Percentiles rank a stretch among this genome's conserved stretches.
These are phyloP conservation scores for Drosophila mayri DNA, from an alignment of 1,140 invertebrate genomes.

Conservation along the genomic window DNA sequence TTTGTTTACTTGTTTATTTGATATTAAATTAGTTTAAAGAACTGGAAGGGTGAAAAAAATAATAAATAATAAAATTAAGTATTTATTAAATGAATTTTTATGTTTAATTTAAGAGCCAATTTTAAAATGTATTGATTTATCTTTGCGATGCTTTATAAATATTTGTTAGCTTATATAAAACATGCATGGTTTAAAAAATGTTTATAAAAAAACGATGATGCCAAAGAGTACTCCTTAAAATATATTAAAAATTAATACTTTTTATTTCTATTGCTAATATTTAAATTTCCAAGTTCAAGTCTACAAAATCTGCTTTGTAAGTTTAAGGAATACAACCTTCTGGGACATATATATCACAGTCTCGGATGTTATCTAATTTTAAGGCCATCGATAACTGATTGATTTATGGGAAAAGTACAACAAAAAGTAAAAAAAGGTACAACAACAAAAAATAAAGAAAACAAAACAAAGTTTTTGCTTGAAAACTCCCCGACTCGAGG, in stretches of 20 bases:
- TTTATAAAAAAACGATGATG: too few species aligned
- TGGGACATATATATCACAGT: neutral
- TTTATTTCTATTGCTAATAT: neutral
- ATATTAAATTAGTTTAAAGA: neutral
- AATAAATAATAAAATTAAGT: too few species aligned
- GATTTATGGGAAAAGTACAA: conserved; percentile 44
- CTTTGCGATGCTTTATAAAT: too few species aligned
- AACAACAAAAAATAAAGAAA: conserved; percentile 2
- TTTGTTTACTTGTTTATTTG: neutral
- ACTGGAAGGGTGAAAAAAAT: accelerated
- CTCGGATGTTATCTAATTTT: conserved; percentile 21
- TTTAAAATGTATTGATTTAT: neutral
- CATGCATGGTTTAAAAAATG: too few species aligned
- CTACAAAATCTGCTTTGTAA: neutral
- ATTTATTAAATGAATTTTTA: too few species aligned
- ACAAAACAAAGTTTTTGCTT: conserved; percentile 35
- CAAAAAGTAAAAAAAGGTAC: too few species aligned
- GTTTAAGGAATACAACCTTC: neutral
- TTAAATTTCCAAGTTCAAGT: neutral
- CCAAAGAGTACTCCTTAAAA: neutral
- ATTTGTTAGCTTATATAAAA: neutral
- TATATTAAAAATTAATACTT: neutral
- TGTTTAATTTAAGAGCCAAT: too few species aligned
- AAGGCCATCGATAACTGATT: conserved; percentile 35
- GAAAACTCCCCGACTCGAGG: conserved; percentile 16